Percentiles rank a stretch among this genome's conserved stretches.
Conservation (phyloP, 2,888 invertebrate genomes). For the Onchidella celtica region DNA sequence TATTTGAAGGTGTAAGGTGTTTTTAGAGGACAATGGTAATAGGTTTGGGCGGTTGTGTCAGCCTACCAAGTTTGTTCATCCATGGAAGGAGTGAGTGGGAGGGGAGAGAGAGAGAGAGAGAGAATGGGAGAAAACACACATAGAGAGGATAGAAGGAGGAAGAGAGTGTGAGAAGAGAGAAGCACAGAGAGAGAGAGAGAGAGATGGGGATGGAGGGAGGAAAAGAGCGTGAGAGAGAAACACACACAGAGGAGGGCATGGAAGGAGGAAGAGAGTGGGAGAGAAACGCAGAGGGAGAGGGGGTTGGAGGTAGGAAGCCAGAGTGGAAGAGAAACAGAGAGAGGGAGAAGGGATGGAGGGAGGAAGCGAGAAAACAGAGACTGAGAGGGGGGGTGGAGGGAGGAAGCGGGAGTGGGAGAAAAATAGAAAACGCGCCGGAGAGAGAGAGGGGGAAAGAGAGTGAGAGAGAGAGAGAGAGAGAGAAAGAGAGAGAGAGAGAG, state of each 20-base stretch:
- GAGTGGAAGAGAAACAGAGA: background rate
- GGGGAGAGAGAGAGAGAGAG: too few relatives aligned
- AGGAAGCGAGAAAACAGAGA: background rate
- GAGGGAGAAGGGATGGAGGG: background rate
- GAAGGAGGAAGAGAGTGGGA: background rate
- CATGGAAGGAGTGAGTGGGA: too few relatives aligned
- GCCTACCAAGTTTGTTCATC: too few relatives aligned
- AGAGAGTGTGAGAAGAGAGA: too few relatives aligned
- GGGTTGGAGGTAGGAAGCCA: too few relatives aligned
- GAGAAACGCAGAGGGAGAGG: too few relatives aligned
- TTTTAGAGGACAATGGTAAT: too few relatives aligned
- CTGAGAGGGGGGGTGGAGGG: constrained; percentile 26
- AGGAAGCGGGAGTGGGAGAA: constrained; percentile 27
- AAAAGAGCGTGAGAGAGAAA: background rate
- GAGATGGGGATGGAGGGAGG: too few relatives aligned
- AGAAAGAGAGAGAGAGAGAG: constrained; percentile 39
- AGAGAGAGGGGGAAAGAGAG: constrained; percentile 38
- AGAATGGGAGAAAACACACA: background rate
- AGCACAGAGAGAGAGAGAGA: constrained; percentile 4
- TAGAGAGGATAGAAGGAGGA: background rate
- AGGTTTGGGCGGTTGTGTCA: too few relatives aligned
- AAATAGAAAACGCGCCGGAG: constrained; percentile 23
- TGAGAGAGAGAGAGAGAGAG: constrained; percentile 43
- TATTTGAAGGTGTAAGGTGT: too few relatives aligned
- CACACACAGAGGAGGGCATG: background rate